Percentiles rank a stretch among this genome's conserved stretches.
phyloP scores from a whole-genome alignment of 2,888 invertebrate species.

The Cantharis rustica region DNA sequence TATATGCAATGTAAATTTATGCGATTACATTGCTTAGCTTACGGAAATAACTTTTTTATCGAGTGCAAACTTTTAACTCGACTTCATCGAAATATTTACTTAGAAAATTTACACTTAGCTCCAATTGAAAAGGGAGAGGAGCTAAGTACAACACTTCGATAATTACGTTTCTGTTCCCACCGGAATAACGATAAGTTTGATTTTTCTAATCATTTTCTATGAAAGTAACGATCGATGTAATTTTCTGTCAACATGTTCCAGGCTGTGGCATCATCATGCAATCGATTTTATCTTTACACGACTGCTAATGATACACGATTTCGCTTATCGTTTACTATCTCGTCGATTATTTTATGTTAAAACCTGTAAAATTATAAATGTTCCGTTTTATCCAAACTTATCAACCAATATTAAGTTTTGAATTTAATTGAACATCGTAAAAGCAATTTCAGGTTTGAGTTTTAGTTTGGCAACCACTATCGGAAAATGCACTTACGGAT shows the following conservation, averaged over 20 bases:
- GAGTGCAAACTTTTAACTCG: not conserved
- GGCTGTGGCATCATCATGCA: not conserved
- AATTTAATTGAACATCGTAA: not conserved
- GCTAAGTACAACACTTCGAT: not conserved
- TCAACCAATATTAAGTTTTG: not conserved
- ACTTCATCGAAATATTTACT: not conserved
- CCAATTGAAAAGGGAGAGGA: not conserved
- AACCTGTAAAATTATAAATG: not conserved
- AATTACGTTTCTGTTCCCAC: not conserved
- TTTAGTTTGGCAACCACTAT: not conserved
- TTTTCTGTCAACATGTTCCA: not conserved
- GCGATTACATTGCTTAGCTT: not conserved
- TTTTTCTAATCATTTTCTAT: not conserved
- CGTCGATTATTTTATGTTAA: not conserved
- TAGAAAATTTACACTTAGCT: not conserved
- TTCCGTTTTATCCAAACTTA: not conserved
- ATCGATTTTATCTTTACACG: not conserved
- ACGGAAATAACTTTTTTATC: not conserved
- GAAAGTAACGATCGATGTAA: not conserved
- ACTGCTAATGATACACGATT: not conserved
- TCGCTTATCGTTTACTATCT: not conserved
- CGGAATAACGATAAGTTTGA: not conserved
- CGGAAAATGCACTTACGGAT: not conserved
- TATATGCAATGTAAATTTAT: not conserved
- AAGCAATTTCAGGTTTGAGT: not conserved